Conservation (phyloP, 2,888 invertebrate genomes). For the Helicoverpa assulta region DNA sequence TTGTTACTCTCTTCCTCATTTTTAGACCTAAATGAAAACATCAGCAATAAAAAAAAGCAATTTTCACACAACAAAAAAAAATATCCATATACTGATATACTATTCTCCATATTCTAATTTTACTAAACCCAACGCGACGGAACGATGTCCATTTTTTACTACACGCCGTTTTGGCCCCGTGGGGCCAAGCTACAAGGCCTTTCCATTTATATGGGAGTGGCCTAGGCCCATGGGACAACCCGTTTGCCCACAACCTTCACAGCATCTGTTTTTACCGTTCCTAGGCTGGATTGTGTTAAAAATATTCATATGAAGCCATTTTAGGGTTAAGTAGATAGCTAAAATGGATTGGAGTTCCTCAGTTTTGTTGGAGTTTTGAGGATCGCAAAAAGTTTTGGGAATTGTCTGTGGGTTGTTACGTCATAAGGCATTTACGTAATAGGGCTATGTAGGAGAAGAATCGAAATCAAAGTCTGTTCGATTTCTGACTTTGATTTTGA, state of each 20-base stretch:
- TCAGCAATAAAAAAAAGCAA: not conserved
- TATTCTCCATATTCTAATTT: slow-evolving; percentile 58
- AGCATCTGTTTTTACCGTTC: slow-evolving; percentile 46
- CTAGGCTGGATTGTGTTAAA: slow-evolving; percentile 43
- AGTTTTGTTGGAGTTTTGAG: slow-evolving; percentile 21
- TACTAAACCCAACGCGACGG: slow-evolving; percentile 31
- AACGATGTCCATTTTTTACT: slow-evolving; percentile 62
- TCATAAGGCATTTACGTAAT: not conserved
- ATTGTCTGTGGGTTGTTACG: not conserved
- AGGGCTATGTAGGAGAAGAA: not conserved
- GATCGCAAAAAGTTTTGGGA: not conserved
- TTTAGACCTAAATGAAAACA: not conserved
- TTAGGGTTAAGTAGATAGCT: slow-evolving; percentile 19
- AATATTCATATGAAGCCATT: slow-evolving; percentile 52
- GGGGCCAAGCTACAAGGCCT: slow-evolving; percentile 57
- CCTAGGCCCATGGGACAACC: slow-evolving; percentile 50
- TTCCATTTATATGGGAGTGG: slow-evolving; percentile 65
- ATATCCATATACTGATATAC: slow-evolving; percentile 27
- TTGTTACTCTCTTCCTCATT: too few species aligned
- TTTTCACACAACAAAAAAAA: slow-evolving; percentile 7
- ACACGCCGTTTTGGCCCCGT: slow-evolving; percentile 35
- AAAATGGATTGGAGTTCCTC: slow-evolving; percentile 45
- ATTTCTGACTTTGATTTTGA: too few species aligned
- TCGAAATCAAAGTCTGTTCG: too few species aligned
- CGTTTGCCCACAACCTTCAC: slow-evolving; percentile 52